These are phyloP conservation scores for Neodiprion fabricii DNA, from an alignment of 1,140 invertebrate species.

Conservation along the genomic window DNA sequence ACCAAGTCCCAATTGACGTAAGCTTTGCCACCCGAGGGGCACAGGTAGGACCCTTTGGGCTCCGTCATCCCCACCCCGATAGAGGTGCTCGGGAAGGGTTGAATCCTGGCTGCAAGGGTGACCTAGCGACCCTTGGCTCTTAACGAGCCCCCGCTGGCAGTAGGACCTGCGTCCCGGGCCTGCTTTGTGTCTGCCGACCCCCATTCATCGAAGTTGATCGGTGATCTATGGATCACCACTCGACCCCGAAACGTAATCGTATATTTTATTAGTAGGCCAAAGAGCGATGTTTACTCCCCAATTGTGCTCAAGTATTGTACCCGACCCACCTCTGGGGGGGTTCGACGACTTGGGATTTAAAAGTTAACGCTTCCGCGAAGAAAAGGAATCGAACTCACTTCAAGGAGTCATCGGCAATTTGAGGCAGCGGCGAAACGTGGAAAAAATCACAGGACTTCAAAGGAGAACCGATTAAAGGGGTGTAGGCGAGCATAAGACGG, in stretches of 20 bases:
- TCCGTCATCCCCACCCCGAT: background rate
- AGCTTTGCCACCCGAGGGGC: background rate
- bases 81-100: background rate
- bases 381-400: background rate
- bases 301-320: conserved; percentile 23
- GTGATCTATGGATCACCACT: conserved; percentile 54
- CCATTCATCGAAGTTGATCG: conserved; percentile 41
- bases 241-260: conserved; percentile 45
- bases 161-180: conserved; percentile 42
- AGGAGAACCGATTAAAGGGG: too few species aligned
- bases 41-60: background rate
- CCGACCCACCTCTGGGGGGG: background rate
- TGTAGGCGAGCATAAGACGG: too few species aligned
- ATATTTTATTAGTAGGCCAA: conserved; percentile 50
- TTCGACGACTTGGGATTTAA: background rate
- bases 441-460: too few species aligned
- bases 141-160: conserved; percentile 5
- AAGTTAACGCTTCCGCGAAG: background rate
- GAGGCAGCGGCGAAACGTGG: too few species aligned
- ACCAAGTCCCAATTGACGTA: conserved; percentile 3
- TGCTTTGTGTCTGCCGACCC: conserved; percentile 26
- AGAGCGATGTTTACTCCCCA: conserved; percentile 27
- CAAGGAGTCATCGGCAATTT: background rate
- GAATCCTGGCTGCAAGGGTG: background rate
- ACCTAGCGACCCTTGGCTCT: background rate